Evolutionary conservation across 2,888 invertebrate species (phyloP).

Genomic region (Amphipyra berbera): DNA sequence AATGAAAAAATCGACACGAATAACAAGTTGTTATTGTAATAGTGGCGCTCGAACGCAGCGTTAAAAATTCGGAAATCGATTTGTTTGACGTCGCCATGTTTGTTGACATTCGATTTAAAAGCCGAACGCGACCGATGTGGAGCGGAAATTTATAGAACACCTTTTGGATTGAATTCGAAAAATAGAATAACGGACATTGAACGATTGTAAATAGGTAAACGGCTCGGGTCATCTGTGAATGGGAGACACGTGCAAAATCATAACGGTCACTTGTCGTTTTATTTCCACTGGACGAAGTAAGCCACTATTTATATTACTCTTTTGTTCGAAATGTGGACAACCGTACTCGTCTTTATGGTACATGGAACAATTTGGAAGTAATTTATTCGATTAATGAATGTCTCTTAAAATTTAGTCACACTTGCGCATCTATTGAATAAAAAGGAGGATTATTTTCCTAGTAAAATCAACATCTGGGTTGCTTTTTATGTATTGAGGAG

Average conservation of each 20-base stretch:
- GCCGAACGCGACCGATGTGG: slow-evolving; percentile 67
- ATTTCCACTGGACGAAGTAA: slow-evolving; percentile 41
- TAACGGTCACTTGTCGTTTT: slow-evolving; percentile 68
- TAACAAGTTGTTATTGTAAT: slow-evolving; percentile 61
- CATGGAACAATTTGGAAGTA: slow-evolving; percentile 20
- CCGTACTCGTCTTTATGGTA: slow-evolving; percentile 2
- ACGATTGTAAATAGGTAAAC: slow-evolving; percentile 69
- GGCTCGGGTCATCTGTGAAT: slow-evolving; percentile 68
- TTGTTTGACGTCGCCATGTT: slow-evolving; percentile 77
- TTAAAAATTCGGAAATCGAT: slow-evolving; percentile 80
- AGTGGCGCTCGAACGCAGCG: slow-evolving; percentile 65
- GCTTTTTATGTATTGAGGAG: slow-evolving; percentile 13
- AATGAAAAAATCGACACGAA: slow-evolving; percentile 51
- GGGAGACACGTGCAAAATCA: slow-evolving; percentile 69
- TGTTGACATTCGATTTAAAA: slow-evolving; percentile 81
- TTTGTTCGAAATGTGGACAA: slow-evolving; percentile 32
- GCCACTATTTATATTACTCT: slow-evolving; percentile 35
- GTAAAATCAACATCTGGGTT: slow-evolving; percentile 17
- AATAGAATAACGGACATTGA: slow-evolving; percentile 70
- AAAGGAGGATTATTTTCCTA: slow-evolving; percentile 4
- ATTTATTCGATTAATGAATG: slow-evolving; percentile 30
- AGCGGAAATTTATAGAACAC: slow-evolving; percentile 77
- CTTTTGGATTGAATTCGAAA: slow-evolving; percentile 72
- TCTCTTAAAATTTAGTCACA: slow-evolving; percentile 25
- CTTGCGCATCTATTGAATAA: slow-evolving; percentile 15